Conservation (phyloP, 2,888 invertebrate species). For the Seira sanloemensis region DNA sequence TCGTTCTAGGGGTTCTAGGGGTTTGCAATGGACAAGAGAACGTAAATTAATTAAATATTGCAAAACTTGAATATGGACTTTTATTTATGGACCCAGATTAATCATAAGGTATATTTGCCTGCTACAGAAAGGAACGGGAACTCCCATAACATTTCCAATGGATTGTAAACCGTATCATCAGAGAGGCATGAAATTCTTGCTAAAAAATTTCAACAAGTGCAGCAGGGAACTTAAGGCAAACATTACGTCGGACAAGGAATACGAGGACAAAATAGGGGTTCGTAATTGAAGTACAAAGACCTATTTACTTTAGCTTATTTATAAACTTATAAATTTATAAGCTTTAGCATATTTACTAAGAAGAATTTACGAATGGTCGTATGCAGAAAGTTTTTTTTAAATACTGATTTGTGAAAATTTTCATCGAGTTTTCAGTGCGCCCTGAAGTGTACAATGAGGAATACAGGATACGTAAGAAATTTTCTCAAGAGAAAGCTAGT, state of each 20-base stretch:
- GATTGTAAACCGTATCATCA: conserved; percentile 41
- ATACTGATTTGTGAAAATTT: too few species aligned
- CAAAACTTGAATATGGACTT: neutral
- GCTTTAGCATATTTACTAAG: too few species aligned
- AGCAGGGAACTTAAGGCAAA: conserved; percentile 46
- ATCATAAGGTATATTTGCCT: too few species aligned
- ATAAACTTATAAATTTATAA: too few species aligned
- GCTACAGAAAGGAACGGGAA: neutral
- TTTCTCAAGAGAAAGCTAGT: too few species aligned
- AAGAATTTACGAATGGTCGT: too few species aligned
- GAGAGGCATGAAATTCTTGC: conserved; percentile 36
- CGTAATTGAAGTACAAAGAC: too few species aligned
- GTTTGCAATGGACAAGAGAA: neutral
- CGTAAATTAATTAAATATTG: neutral
- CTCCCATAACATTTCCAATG: conserved; percentile 13
- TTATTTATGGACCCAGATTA: too few species aligned
- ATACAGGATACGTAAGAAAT: conserved; percentile 29
- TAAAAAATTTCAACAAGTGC: conserved; percentile 42
- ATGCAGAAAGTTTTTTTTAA: too few species aligned
- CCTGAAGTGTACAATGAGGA: conserved; percentile 53
- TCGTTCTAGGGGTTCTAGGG: neutral
- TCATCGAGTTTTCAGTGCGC: conserved; percentile 47
- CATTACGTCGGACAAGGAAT: conserved; percentile 28
- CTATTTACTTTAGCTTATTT: too few species aligned
- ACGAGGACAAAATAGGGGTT: conserved; percentile 49